Percentiles rank a stretch among this genome's conserved stretches.
Conservation (phyloP, 2,797 vertebrate genomes). For the Rhadinocentrus ornatus region DNA sequence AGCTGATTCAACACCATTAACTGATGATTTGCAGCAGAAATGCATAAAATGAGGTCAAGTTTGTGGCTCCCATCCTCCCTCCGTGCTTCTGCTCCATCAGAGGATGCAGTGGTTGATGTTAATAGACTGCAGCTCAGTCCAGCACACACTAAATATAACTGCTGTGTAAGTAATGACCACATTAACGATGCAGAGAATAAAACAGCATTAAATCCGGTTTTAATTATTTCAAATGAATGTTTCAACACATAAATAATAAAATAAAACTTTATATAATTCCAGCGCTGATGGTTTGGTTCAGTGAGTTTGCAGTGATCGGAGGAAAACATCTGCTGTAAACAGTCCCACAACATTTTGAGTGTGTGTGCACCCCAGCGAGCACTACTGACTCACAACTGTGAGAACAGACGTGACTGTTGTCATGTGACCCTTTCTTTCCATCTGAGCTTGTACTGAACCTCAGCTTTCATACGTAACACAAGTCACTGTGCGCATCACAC, state of each 20-base stretch:
- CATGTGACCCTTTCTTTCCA: conserved; percentile 44
- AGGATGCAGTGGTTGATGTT: conserved; percentile 29
- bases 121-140: conserved; percentile 5
- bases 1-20: conserved; percentile 22
- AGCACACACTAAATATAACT: neutral
- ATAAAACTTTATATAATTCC: neutral
- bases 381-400: conserved; percentile 39
- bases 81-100: conserved; percentile 24
- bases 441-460: conserved; percentile 22
- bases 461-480: conserved; percentile 15
- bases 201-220: neutral
- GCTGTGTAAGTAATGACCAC: conserved; percentile 8
- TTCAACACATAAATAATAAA: neutral
- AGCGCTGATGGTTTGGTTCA: conserved; percentile 12
- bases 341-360: conserved; percentile 36
- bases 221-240: neutral
- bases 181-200: neutral
- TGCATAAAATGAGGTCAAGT: conserved; percentile 50
- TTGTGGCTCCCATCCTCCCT: neutral
- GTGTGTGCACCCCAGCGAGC: conserved; percentile 11
- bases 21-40: conserved; percentile 28
- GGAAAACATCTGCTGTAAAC: conserved; percentile 64
- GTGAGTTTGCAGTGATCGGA: conserved; percentile 29
- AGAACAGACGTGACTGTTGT: conserved; percentile 68
- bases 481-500: conserved; percentile 32